Evolutionary conservation across 2,797 vertebrate species (phyloP).

Genomic region (Tragelaphus eurycerus): DNA sequence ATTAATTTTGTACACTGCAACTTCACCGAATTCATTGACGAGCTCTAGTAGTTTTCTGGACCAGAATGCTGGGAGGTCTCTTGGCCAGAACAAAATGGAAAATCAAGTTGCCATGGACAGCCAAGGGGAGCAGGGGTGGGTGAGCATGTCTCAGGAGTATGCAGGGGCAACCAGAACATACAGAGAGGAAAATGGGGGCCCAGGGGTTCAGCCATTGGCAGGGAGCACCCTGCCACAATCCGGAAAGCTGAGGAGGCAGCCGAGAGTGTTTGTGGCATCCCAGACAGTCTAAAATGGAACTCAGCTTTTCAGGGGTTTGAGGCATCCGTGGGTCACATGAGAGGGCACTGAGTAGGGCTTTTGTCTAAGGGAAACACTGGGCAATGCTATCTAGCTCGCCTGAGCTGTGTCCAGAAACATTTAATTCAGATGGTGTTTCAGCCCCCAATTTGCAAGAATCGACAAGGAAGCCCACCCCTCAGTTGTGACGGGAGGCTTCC

Average conservation of each 20-base stretch:
- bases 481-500: rapidly evolving
- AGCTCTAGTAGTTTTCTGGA: no score
- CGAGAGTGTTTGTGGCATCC: rapidly evolving
- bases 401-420: not conserved
- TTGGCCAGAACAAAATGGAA: no score
- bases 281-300: not conserved
- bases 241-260: not conserved
- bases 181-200: not conserved
- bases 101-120: no score
- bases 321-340: rapidly evolving
- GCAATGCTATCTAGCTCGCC: not conserved
- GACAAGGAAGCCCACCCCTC: not conserved
- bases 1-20: no score
- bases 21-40: no score
- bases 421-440: not conserved
- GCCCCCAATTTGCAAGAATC: not conserved
- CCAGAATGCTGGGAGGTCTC: no score
- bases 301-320: not conserved
- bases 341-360: not conserved
- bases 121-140: not conserved
- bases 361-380: not conserved
- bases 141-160: not conserved
- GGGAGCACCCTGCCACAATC: not conserved
- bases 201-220: rapidly evolving
- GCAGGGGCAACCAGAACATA: not conserved